Base-by-base conservation (phyloP, 2,113 vertebrate species). In the Oncorhynchus kisutch region DNA sequence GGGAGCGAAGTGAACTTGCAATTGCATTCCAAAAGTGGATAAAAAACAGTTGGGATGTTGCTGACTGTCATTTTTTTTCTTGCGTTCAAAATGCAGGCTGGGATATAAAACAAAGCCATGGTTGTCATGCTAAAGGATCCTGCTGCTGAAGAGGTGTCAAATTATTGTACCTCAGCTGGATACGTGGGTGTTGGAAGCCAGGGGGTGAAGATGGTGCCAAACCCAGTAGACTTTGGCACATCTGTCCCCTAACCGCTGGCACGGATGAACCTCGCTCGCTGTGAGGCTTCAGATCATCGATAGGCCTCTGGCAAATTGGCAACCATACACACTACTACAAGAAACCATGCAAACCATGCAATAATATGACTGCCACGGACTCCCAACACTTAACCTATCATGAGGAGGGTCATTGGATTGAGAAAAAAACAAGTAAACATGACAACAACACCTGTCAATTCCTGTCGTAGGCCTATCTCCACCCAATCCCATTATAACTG, bases 161-260 rank as follows among this genome's bases (percentile, higher is more conserved):
- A 95, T 95, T 94, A 91, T 95, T 95, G 88, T 92, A 94, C 91
- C 94, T 95, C 93, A 94, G 94, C 94, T 94, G 92, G 90, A 94
- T 93, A 93, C 88, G 90, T 88, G 82, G 76, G 83, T 71, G 65
- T 67, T 66, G 2, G 77, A 85, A 88, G 92, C 92, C 92, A 92
- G 91, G 85, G 90, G 87, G 85, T 75, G 78, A 85, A 78, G 82
- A 80, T 83, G 76, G 88, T 77, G 90, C 90, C 91, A 91, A 91
- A 91, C 79, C 82, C 87, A 91, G 92, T 93, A 92, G 93, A 87
- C 85, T 92, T 94, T 95, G 94, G 94, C 94, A 87, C 22, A 90
- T 91, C 92, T 94, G 91, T 92, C 92, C 93, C 51, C 83, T 81
- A 72, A 92, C 88, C 81, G 70, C 83, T 92, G 93, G 91, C 91